Conservation (phyloP, 2,113 vertebrate genomes). For the Manacus vitellinus region DNA sequence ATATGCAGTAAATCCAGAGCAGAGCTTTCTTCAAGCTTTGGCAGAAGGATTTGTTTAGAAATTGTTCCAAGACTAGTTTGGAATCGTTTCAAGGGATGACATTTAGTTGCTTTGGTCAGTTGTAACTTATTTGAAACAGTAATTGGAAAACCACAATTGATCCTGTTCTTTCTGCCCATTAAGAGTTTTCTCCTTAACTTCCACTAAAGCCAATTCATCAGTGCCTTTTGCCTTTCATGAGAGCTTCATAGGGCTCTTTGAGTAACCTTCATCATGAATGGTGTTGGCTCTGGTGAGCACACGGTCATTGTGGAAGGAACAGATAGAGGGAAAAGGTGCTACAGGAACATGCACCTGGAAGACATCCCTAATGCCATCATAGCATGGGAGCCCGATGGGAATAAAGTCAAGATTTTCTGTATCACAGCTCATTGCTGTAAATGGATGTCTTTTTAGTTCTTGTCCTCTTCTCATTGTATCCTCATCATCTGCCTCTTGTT, state of each 20-base stretch:
- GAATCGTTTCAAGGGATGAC: not conserved
- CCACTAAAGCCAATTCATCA: not conserved
- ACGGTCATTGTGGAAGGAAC: not conserved
- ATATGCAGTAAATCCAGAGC: conserved; percentile 26
- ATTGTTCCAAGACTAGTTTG: conserved; percentile 12
- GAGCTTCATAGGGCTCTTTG: not conserved
- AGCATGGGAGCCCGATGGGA: not conserved
- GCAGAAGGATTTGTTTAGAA: conserved; percentile 55
- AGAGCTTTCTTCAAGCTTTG: conserved; percentile 19
- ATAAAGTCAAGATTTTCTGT: not conserved
- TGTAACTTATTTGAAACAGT: conserved; percentile 49
- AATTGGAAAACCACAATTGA: conserved; percentile 32
- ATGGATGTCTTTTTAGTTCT: not conserved
- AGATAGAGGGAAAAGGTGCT: not conserved
- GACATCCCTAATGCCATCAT: accelerated
- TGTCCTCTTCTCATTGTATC: not conserved
- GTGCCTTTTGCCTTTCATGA: not conserved
- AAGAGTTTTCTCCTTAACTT: not conserved
- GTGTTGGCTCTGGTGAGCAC: not conserved
- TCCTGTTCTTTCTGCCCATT: conserved; percentile 4
- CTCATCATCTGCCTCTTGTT: not conserved
- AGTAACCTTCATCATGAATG: not conserved
- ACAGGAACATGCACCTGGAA: accelerated
- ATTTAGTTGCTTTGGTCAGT: conserved; percentile 32
- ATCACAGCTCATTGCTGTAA: not conserved